Evolutionary conservation across 2,888 invertebrate genomes (phyloP).

Genomic region (Macrosiphum euphorbiae): DNA sequence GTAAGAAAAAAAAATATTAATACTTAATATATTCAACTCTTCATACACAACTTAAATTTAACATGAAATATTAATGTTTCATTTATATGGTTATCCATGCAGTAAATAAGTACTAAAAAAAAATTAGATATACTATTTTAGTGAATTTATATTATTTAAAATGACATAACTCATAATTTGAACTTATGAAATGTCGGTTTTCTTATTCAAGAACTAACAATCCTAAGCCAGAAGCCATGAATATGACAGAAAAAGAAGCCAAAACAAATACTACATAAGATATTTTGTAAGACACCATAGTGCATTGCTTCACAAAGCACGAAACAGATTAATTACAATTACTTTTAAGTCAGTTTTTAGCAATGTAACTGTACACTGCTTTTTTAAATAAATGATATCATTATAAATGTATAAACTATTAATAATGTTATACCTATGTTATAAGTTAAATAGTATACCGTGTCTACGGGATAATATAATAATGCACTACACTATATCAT

Average conservation of each 20-base stretch:
- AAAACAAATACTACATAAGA: constrained; percentile 45
- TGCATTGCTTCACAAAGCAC: constrained; percentile 9
- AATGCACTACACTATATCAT: not conserved
- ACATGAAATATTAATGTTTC: not conserved
- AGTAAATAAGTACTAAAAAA: not conserved
- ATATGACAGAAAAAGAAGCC: constrained; percentile 42
- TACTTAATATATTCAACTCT: not conserved
- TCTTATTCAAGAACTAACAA: constrained; percentile 31
- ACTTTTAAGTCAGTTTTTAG: not conserved
- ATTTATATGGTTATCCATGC: not conserved
- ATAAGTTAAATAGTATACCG: not conserved
- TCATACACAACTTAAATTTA: not conserved
- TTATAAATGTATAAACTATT: not conserved
- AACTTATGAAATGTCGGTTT: not conserved
- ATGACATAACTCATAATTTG: constrained; percentile 12
- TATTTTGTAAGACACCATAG: constrained; percentile 28
- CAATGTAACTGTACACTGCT: not conserved
- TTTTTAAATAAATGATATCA: not conserved
- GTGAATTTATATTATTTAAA: not conserved
- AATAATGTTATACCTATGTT: not conserved
- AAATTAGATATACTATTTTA: not conserved
- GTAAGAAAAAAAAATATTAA: not conserved
- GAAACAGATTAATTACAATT: constrained; percentile 49
- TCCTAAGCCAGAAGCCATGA: constrained; percentile 51
- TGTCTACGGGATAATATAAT: not conserved